These are phyloP conservation scores for Meandrina meandrites DNA, from an alignment of 92 coral and sea anemone species.

Conservation along the genomic window DNA sequence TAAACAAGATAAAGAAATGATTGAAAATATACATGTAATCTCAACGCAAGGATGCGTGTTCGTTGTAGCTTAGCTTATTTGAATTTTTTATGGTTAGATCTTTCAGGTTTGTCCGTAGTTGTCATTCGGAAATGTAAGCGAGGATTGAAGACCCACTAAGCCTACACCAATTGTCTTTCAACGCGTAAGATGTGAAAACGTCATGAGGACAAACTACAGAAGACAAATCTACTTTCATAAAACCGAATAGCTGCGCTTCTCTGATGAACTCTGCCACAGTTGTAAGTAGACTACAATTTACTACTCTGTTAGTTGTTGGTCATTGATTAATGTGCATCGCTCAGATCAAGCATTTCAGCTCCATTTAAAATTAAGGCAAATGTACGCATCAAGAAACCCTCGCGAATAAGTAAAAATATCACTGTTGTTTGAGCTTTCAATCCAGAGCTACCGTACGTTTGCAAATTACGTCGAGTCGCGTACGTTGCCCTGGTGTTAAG, in stretches of 20 bases:
- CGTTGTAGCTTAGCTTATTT: neutral
- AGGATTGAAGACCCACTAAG: neutral
- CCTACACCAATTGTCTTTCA: neutral
- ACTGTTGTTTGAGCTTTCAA: slow-evolving; percentile 1
- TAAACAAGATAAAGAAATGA: neutral
- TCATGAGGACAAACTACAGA: slow-evolving; percentile 30
- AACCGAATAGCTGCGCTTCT: slow-evolving; percentile 1
- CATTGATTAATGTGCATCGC: neutral
- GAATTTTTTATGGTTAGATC: slow-evolving; percentile 4
- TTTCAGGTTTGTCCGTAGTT: slow-evolving; percentile 5
- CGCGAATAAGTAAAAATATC: neutral
- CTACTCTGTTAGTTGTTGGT: neutral
- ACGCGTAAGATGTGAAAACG: slow-evolving; percentile 2
- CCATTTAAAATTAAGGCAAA: neutral
- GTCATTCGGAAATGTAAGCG: slow-evolving; percentile 42
- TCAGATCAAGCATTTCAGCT: neutral
- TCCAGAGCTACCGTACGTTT: neutral
- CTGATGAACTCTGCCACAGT: slow-evolving; percentile 49
- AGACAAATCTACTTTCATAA: slow-evolving; percentile 1
- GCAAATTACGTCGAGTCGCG: neutral
- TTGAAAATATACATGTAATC: neutral
- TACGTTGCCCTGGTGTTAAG: neutral
- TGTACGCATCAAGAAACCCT: neutral
- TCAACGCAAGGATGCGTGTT: neutral
- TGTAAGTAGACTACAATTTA: slow-evolving; percentile 18